Evolutionary conservation across 2,797 vertebrate species (phyloP).

Genomic region (Acipenser transmontanus): DNA sequence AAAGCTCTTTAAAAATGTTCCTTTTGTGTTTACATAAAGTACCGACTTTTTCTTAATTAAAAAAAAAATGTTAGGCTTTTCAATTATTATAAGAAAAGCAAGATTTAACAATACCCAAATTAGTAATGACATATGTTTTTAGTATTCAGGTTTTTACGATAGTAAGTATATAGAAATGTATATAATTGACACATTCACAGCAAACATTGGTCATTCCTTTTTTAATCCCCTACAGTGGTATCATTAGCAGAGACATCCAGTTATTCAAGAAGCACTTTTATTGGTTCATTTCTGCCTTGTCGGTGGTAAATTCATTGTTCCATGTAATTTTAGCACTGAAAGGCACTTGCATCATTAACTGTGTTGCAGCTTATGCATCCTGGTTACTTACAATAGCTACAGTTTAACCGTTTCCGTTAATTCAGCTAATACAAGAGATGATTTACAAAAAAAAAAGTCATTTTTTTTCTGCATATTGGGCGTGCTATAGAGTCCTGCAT

Average conservation of each 20-base stretch:
- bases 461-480: too few species aligned
- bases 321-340: slow-evolving; percentile 9
- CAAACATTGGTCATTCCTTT: slow-evolving; percentile 12
- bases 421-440: neutral
- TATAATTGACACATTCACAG: too few species aligned
- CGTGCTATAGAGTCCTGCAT: too few species aligned
- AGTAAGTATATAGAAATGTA: neutral
- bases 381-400: neutral
- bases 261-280: slow-evolving; percentile 72
- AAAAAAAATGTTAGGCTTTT: slow-evolving; percentile 3
- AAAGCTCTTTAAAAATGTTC: too few species aligned
- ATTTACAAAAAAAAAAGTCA: too few species aligned
- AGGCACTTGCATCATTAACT: slow-evolving; percentile 10
- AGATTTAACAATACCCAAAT: neutral
- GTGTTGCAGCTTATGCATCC: neutral
- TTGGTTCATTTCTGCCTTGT: slow-evolving; percentile 71
- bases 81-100: neutral
- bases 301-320: slow-evolving; percentile 58
- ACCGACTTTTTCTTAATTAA: neutral
- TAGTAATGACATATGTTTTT: slow-evolving; percentile 22
- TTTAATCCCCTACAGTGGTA: slow-evolving; percentile 62
- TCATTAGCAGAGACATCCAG: slow-evolving; percentile 71
- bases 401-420: neutral
- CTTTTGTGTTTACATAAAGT: neutral
- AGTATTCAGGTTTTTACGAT: neutral